phyloP scores from a whole-genome alignment of 2,113 vertebrate species.

The Xyliphius kryptos region DNA sequence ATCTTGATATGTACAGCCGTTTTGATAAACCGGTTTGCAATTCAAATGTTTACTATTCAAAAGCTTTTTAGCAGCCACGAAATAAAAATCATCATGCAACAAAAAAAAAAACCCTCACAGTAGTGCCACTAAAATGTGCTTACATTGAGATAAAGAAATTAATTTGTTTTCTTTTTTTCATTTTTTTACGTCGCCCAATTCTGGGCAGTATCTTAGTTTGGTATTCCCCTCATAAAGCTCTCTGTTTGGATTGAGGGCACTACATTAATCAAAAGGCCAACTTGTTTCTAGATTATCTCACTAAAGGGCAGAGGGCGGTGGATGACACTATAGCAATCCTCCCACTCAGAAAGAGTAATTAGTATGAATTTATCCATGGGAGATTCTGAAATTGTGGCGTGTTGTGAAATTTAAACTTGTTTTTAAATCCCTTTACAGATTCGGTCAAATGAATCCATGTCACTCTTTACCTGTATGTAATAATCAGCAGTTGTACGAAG shows the following conservation, averaged over 20 bases:
- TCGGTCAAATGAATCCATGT: background rate
- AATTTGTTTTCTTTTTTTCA: slow-evolving; percentile 35
- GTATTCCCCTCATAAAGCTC: slow-evolving; percentile 29
- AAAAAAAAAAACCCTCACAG: slow-evolving; percentile 7
- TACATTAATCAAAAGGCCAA: slow-evolving; percentile 43
- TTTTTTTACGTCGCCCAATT: slow-evolving; percentile 27
- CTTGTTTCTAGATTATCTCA: slow-evolving; percentile 39
- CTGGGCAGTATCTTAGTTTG: slow-evolving; percentile 18
- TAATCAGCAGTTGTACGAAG: background rate
- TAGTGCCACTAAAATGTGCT: background rate
- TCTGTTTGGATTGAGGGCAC: slow-evolving; percentile 23
- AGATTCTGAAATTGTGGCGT: background rate
- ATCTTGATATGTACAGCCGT: slow-evolving; percentile 46
- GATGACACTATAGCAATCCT: slow-evolving; percentile 29
- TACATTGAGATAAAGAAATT: slow-evolving; percentile 3
- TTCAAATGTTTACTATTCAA: slow-evolving; percentile 26
- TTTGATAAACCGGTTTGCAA: slow-evolving; percentile 45
- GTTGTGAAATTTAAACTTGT: background rate
- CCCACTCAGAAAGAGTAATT: slow-evolving; percentile 26
- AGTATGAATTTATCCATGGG: background rate
- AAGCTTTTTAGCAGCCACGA: slow-evolving; percentile 15
- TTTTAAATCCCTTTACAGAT: background rate
- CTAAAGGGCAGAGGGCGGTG: slow-evolving; percentile 30
- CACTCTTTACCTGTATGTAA: background rate
- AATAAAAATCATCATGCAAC: slow-evolving; percentile 27